Evolutionary conservation across 2,888 invertebrate genomes (phyloP).

Genomic region (Ceratothoa steindachneri): DNA sequence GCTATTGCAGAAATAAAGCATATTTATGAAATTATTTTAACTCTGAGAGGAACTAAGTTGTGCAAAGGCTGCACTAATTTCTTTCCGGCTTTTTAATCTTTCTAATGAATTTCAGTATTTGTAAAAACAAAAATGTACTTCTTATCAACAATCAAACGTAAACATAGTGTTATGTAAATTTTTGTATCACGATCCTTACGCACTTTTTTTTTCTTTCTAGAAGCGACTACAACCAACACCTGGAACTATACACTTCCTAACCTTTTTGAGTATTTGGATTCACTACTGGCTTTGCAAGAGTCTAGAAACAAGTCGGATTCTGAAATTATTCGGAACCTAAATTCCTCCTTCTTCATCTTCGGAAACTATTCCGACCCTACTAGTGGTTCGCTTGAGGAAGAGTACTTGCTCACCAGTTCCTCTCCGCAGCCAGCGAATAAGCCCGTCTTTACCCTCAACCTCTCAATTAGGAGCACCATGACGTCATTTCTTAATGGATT

Average conservation of each 20-base stretch:
- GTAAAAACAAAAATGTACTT: no score
- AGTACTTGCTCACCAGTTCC: background rate
- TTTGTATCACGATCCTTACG: no score
- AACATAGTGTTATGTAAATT: no score
- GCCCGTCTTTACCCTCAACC: background rate
- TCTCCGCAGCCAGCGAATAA: background rate
- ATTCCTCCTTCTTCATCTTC: background rate
- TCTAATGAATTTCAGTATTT: no score
- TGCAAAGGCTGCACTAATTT: no score
- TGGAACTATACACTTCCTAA: constrained; percentile 6
- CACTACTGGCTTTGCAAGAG: background rate
- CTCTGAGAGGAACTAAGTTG: no score
- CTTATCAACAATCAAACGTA: no score
- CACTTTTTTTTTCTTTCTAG: background rate
- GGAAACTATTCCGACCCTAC: constrained; percentile 4
- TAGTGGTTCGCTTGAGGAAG: background rate
- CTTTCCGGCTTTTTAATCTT: no score
- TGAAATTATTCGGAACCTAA: background rate
- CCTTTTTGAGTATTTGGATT: background rate
- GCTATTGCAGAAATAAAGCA: no score
- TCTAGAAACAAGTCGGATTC: background rate
- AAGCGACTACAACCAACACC: background rate
- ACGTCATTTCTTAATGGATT: background rate
- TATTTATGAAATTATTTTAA: no score
- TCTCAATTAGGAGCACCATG: background rate